Evolutionary conservation across 2,113 vertebrate species (phyloP), one percentile per base, ranked within the genome.

Genomic region (Nicator chloris): DNA sequence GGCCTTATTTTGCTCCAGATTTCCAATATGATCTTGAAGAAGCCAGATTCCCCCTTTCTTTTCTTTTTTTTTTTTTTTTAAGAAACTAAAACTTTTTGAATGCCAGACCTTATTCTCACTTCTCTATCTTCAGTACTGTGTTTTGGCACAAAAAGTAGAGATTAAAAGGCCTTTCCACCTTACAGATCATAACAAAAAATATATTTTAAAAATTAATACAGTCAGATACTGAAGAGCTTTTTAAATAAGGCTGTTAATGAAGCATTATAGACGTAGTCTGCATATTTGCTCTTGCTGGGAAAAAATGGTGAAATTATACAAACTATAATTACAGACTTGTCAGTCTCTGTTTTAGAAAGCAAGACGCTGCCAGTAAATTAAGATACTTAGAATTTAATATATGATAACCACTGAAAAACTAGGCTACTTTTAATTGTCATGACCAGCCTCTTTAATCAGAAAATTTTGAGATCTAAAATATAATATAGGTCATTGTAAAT

Each of bases 301-400:
- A 88, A 90, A 92, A 95, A 79, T 15, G 1, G 26, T 53, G 4
- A 87, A 95, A 91, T 95, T 64, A 87, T 61, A 39, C 35, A 72
- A 87, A 69, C 19, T 72, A 28, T 92, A 95, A 92, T 90, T 90
- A 94, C 23, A 89, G 68, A 73, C 66, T 59, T 91, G 22, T 72
- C 63, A 73, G 40, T 56, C 47, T 56, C 53, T 63, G 35, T 75
- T 59, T 92, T 79, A 95, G 51, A 95, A 92, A 92, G 54, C 31
- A 66, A 91, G 73, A 60, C 28, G 77, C 53, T 63, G 45, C 23
- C 49, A 21, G 13, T 72, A 89, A 85, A 81, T 26, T 64, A 77
- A 37, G 26, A 45, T 24, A 39, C 49, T 54, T 77, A 39, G 31
- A 82, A 90, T 61, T 95, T 91, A 85, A 73, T 69, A 33, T 42